These are phyloP conservation scores for Athripsodes cinereus DNA, from an alignment of 2,888 invertebrate genomes.

Conservation along the genomic window DNA sequence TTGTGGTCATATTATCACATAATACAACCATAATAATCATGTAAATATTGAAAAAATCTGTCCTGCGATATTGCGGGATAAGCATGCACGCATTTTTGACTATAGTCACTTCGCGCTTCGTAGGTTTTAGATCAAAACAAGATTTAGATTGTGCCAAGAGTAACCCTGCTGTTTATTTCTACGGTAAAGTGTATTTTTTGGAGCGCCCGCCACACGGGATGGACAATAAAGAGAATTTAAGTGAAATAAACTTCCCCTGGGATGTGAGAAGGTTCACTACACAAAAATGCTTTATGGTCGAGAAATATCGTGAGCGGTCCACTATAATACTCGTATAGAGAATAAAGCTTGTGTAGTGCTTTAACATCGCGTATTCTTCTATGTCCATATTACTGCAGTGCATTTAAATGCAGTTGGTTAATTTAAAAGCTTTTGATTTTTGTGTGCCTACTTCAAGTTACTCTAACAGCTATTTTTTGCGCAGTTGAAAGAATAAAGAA, in stretches of 20 bases:
- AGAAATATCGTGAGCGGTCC: background rate
- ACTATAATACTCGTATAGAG: background rate
- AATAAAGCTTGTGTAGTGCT: background rate
- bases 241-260: background rate
- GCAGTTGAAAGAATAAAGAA: too few species aligned
- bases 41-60: too few species aligned
- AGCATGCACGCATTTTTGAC: too few species aligned
- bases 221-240: constrained; percentile 1
- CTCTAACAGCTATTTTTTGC: background rate
- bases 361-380: background rate
- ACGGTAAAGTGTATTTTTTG: background rate
- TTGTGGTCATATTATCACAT: too few species aligned
- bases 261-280: background rate
- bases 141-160: too few species aligned
- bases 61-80: too few species aligned
- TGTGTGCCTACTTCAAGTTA: background rate
- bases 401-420: background rate
- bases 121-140: too few species aligned
- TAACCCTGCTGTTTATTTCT: too few species aligned
- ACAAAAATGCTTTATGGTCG: constrained; percentile 1
- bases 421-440: background rate
- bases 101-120: too few species aligned
- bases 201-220: background rate
- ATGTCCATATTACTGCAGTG: background rate
- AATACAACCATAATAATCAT: too few species aligned